Evolutionary conservation across 23 tunicate species (phyloP).

Genomic region (Aplidium turbinatum): DNA sequence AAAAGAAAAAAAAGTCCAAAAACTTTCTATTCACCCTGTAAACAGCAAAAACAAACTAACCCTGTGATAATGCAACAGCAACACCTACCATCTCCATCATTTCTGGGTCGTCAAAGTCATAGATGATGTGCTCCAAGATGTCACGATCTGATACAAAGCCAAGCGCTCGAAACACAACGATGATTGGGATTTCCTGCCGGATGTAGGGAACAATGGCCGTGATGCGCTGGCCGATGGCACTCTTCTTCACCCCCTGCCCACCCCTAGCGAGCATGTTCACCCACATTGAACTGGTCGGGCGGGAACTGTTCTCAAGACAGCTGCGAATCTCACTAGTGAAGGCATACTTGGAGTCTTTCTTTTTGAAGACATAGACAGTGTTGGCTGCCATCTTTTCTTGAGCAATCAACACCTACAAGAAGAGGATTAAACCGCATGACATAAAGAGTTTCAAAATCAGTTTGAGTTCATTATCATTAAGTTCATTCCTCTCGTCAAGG

Average conservation of each 20-base stretch:
- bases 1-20: too few species aligned
- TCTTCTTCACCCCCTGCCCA: conserved; percentile 97
- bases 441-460: too few species aligned
- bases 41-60: too few species aligned
- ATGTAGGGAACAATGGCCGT: conserved; percentile 99
- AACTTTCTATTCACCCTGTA: too few species aligned
- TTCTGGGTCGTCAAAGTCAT: conserved; percentile 99
- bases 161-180: conserved; percentile 97
- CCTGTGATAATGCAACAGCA: neutral
- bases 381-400: conserved; percentile 99
- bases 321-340: conserved; percentile 98
- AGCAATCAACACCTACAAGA: conserved; percentile 74
- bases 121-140: conserved; percentile 97
- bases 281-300: conserved; percentile 99
- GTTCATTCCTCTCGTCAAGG: too few species aligned
- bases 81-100: conserved; percentile 97
- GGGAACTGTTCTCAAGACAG: conserved; percentile 91
- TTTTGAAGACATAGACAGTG: conserved; percentile 98
- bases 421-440: too few species aligned
- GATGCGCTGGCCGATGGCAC: conserved; percentile 98
- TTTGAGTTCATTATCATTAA: too few species aligned
- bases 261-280: conserved; percentile 95
- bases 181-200: conserved; percentile 98
- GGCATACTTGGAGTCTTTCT: conserved; percentile 96
- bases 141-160: conserved; percentile 99